Conservation (phyloP, 2,797 vertebrate species). For the Ctenochaetus hawaiiensis region DNA sequence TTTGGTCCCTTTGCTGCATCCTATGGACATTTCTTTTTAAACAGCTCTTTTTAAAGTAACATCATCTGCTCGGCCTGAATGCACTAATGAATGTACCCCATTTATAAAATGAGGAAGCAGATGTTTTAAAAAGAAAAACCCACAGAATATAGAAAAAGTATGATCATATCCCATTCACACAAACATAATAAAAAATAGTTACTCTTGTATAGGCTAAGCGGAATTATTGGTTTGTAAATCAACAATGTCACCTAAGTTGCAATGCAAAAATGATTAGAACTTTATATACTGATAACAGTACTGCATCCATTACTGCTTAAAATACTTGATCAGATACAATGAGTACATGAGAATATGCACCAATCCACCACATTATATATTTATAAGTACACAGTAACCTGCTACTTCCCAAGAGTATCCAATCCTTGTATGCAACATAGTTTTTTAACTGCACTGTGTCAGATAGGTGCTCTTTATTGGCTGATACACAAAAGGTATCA, state of each 20-base stretch:
- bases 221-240: background rate
- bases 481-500: too few species aligned
- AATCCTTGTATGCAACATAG: too few species aligned
- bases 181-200: background rate
- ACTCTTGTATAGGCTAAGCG: background rate
- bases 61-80: background rate
- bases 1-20: conserved; percentile 11
- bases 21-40: background rate
- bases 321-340: too few species aligned
- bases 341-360: too few species aligned
- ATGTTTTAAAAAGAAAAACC: background rate
- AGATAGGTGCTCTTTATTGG: too few species aligned
- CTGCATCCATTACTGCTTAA: too few species aligned
- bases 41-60: conserved; percentile 15
- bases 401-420: too few species aligned
- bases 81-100: conserved; percentile 10
- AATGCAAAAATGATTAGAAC: background rate
- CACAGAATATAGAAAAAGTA: background rate
- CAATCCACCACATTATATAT: too few species aligned
- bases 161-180: background rate
- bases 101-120: conserved; percentile 7
- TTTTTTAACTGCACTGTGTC: too few species aligned
- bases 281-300: too few species aligned
- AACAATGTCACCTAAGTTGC: background rate
- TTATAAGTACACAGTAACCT: too few species aligned